phyloP scores from a whole-genome alignment of 1,140 invertebrate species.

The Aphelinus atriplicis region DNA sequence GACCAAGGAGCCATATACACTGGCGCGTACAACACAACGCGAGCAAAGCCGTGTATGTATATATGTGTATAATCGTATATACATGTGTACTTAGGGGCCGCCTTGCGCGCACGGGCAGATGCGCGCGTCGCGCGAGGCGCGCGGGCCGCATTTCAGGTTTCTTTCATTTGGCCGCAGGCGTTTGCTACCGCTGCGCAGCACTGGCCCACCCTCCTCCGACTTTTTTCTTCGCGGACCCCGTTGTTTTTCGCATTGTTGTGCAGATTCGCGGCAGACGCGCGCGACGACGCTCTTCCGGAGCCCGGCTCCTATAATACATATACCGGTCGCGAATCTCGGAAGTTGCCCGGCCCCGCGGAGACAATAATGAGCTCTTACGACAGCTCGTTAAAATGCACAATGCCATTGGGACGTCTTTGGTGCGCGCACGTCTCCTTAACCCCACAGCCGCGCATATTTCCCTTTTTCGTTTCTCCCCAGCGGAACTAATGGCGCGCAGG shows the following conservation, averaged over 20 bases:
- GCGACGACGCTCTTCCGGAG: constrained; percentile 18
- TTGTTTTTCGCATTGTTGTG: constrained; percentile 26
- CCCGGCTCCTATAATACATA: background rate
- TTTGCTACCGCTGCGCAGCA: background rate
- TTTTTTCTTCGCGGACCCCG: background rate
- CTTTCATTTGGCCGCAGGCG: background rate
- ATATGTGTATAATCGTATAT: too few relatives aligned
- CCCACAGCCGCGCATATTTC: too few relatives aligned
- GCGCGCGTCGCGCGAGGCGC: background rate
- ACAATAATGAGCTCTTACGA: too few relatives aligned
- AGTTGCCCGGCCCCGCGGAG: background rate
- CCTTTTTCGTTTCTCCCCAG: too few relatives aligned
- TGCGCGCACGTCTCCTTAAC: too few relatives aligned
- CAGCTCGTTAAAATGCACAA: too few relatives aligned
- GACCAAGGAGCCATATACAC: too few relatives aligned
- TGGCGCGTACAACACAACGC: background rate
- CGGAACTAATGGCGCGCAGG: too few relatives aligned
- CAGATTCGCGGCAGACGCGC: background rate
- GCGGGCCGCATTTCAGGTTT: constrained; percentile 24
- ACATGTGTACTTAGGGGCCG: background rate
- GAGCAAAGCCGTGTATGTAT: background rate
- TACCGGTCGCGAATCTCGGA: constrained; percentile 6
- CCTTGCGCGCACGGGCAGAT: constrained; percentile 20
- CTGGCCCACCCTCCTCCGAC: too few relatives aligned
- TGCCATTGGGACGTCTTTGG: too few relatives aligned